Base-by-base conservation (phyloP, 2,113 vertebrate genomes). In the Hippocampus guttulatus region DNA sequence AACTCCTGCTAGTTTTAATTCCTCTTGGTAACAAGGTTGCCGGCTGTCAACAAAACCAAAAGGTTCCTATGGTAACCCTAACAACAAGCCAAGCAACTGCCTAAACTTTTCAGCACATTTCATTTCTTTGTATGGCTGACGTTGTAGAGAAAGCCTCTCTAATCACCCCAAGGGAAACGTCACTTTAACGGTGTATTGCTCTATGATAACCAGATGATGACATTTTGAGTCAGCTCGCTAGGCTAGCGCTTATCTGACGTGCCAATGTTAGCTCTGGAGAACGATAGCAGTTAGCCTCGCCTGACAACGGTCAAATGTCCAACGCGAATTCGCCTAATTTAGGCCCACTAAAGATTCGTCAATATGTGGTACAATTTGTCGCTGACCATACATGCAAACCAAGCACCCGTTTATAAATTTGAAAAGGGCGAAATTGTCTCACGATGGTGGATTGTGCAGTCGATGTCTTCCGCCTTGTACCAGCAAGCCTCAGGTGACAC, bases 221-320 rank as follows among this genome's bases (percentile, higher is more conserved):
- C 23, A 25, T 45, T 64, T 30, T 3, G 21, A 2, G 12, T 45
- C 10, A 70, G 51, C 47, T 54, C 63, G 15, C 27, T 8, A 21
- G 27, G 78, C 73, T 67, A 75, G 66, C 2, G 16, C 9, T 30
- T 52, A 30, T 5, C 49, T n/a, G 52, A 60, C 2, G 47, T 20
- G 68, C 75, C 71, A 62, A 70, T 14, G 67, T 73, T 82, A 81
- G 75, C 75, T 68, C 75, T 68, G 8, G 23, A 6, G 33, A 75
- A 20, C 23, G 11, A 61, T 81, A 81, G 75, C 77, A 60, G 68
- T 67, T 78, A 81, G 45, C 49, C 57, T 74, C 80, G n/a, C 83
- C 80, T 85, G 83, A 82, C 78, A 86, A 80, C 87, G 86, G 88
- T 90, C 86, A 89, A 86, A 85, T 20, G 68, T 47, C 68, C 68